Evolutionary conservation across 2,797 vertebrate genomes (phyloP).

Genomic region (Centropyge bicolor): DNA sequence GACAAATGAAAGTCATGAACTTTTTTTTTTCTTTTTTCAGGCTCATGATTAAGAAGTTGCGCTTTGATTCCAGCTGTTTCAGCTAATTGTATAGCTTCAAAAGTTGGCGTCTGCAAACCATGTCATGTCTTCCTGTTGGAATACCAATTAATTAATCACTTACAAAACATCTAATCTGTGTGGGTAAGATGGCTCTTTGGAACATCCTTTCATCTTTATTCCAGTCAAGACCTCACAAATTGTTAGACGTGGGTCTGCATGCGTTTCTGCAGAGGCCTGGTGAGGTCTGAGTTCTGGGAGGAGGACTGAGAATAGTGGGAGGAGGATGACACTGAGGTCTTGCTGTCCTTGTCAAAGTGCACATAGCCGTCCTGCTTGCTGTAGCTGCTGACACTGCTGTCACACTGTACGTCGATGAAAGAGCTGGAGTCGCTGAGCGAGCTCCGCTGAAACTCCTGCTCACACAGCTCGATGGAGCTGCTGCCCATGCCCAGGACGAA

Average conservation of each 20-base stretch:
- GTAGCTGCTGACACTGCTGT: constrained; percentile 99
- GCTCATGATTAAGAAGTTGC: constrained; percentile 12
- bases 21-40: constrained; percentile 4
- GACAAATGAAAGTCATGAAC: constrained; percentile 41
- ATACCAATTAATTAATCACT: background rate
- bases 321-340: constrained; percentile 96
- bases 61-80: constrained; percentile 17
- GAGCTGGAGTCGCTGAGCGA: constrained; percentile 99
- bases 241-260: constrained; percentile 99
- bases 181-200: constrained; percentile 26
- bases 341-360: constrained; percentile 99
- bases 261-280: constrained; percentile 96
- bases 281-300: constrained; percentile 98
- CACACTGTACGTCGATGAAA: constrained; percentile 98
- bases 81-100: constrained; percentile 6
- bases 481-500: constrained; percentile 98
- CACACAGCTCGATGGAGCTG: constrained; percentile 98
- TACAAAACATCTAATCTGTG: constrained; percentile 4
- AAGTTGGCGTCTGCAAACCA: constrained; percentile 17
- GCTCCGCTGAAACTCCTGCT: constrained; percentile 96
- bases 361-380: constrained; percentile 97
- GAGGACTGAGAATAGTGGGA: constrained; percentile 98
- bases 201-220: background rate
- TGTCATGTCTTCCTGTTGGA: constrained; percentile 4
- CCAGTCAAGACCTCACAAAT: background rate